Evolutionary conservation across 1,140 invertebrate species (phyloP), one percentile per base, ranked within the genome.

Genomic region (Magallana angulata): DNA sequence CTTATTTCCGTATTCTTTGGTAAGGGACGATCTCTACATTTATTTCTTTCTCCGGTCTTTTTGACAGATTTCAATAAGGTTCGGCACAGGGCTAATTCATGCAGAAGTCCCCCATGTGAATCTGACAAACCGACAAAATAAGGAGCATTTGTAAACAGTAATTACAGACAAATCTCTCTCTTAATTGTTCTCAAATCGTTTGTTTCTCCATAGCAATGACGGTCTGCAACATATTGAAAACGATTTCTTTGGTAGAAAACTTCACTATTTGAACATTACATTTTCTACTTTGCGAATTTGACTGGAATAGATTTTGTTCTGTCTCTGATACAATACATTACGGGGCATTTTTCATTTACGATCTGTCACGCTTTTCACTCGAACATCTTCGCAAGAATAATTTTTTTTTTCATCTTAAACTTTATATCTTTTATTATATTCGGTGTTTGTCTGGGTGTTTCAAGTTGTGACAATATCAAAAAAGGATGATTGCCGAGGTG

Each of bases 1-100:
- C 68, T 76, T 76, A 76, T 76, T 76, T 76, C 68, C 68, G 68
- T 30, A 12, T 30, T 76, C 24, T 64, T 16, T 76, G 30, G 7
- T 36, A 30, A 76, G 36, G 68, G 11, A 76, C 30, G 68, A 30
- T 5, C 36, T 76, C 24, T 12, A 36, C 68, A 76, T 76, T 76
- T 76, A 76, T 76, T 36, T 76, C 30, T 11, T 18, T 30, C 24
- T 76, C 36, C 24, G 5, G 24, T 76, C 14, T 76, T 30, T 18
- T 30, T 76, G 68, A 76, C 68, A 76, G 68, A 30, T 76, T 76
- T 76, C 68, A 76, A 76, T 76, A 76, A 76, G 68, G 68, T 76
- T 30, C 24, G 68, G 68, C 36, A 76, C 68, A 36, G 24, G 68
- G 36, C 7, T 18, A 18, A 30, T 30, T 24, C 68, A 76, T 8